A percentile compares a stretch with the other conserved stretches of the same genome.
Conservation (phyloP, 1,140 invertebrate species). For the Brachystomella parvula region DNA sequence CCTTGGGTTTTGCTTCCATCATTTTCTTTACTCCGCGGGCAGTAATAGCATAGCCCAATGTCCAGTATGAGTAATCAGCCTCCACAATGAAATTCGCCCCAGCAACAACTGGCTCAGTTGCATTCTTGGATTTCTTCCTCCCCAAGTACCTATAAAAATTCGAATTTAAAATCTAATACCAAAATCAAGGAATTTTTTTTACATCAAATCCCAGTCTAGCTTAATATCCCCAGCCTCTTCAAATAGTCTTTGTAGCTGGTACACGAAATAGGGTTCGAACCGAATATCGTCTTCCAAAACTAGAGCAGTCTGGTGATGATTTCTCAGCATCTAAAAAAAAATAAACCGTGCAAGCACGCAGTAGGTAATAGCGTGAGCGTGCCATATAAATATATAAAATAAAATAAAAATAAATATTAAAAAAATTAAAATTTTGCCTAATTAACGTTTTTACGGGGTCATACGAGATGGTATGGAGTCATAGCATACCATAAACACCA, state of each 20-base stretch:
- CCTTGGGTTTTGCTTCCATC: constrained; percentile 67
- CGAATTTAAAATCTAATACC: background rate
- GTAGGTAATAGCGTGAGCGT: too few species aligned
- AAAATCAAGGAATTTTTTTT: constrained; percentile 41
- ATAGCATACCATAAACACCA: too few species aligned
- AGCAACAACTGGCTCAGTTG: constrained; percentile 56
- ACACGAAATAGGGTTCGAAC: constrained; percentile 79
- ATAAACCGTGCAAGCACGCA: too few species aligned
- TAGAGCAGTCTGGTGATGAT: constrained; percentile 58
- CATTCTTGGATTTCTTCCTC: constrained; percentile 64
- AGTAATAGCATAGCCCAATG: constrained; percentile 75
- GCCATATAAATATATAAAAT: too few species aligned
- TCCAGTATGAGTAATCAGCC: constrained; percentile 96
- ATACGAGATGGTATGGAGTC: too few species aligned
- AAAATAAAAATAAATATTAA: too few species aligned
- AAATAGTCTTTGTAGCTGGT: constrained; percentile 59
- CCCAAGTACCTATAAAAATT: constrained; percentile 68
- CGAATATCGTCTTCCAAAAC: constrained; percentile 95
- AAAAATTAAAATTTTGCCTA: too few species aligned
- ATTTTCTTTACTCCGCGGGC: constrained; percentile 65
- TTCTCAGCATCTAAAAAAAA: constrained; percentile 60
- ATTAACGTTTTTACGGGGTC: too few species aligned
- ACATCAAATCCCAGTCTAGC: constrained; percentile 82
- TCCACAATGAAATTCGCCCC: constrained; percentile 63
- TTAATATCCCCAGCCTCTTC: constrained; percentile 59